phyloP scores from a whole-genome alignment of 2,113 vertebrate genomes.

The Ochotona curzoniae region DNA sequence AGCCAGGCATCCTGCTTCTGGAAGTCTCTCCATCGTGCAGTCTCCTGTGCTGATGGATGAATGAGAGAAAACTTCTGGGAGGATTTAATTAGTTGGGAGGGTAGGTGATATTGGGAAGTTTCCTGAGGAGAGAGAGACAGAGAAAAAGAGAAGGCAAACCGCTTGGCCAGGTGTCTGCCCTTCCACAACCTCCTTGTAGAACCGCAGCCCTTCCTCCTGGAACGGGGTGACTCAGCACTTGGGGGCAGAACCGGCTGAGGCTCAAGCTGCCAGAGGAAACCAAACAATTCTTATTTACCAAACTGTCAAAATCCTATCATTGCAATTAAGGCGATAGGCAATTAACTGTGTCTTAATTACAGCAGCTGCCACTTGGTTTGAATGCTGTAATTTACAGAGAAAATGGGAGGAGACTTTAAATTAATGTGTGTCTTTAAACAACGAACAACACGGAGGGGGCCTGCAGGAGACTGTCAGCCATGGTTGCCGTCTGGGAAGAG shows the following conservation, averaged over 20 bases:
- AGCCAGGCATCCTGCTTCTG: neutral
- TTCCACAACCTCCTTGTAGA: rapidly evolving
- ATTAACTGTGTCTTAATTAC: conserved; percentile 90
- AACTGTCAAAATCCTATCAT: conserved; percentile 89
- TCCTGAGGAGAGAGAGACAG: neutral
- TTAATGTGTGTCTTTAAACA: conserved; percentile 86
- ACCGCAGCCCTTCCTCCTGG: neutral
- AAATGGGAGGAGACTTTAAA: conserved; percentile 85
- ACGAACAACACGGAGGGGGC: conserved; percentile 76
- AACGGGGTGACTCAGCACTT: neutral
- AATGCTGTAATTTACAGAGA: conserved; percentile 88
- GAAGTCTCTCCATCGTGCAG: neutral
- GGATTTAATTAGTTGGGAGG: neutral
- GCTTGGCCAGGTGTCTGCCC: neutral
- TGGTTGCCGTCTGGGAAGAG: neutral
- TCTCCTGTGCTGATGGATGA: neutral
- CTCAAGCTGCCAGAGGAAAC: conserved; percentile 84
- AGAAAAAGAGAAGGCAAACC: neutral
- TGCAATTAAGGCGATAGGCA: conserved; percentile 89
- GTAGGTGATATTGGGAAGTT: neutral
- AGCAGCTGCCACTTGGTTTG: conserved; percentile 89
- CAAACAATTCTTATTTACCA: conserved; percentile 89
- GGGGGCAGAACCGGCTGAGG: conserved; percentile 59
- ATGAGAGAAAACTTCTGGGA: neutral
- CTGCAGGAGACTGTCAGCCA: conserved; percentile 22